Base-by-base conservation (phyloP, 2,888 invertebrate genomes). In the Catonia carolina region DNA sequence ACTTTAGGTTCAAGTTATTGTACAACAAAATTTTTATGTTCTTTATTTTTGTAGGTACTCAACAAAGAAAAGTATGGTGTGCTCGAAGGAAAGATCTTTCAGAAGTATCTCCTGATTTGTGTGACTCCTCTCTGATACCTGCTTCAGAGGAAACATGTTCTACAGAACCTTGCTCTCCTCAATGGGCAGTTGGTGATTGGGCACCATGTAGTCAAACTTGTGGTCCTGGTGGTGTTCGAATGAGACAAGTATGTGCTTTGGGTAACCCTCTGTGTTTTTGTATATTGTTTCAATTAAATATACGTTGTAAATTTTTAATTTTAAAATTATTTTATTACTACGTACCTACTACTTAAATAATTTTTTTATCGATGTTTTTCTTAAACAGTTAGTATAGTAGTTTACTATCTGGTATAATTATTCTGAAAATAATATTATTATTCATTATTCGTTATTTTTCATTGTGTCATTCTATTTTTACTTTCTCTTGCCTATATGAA, bases 121-220 rank as follows among this genome's bases (percentile, higher is more conserved):
- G 97, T 72, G 89, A 94, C 70, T 78, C 79, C 0, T 80, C 78
- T 31, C 75, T 82, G 49, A 85, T 84, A 72, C 96, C 95, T 0
- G 74, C 76, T 1, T 77, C 78, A 39, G 82, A 80, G 54, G 82
- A 86, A 68, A 75, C 78, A 4, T 96, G 95, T 70, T 86, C 83
- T 64, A 78, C 78, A 3, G 80, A 84, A 10, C 79, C 89, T 0
- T 94, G 96, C 71, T 81, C 85, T 2, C 82, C 93, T 0, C 78
- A 79, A 69, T 96, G 95, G 95, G 78, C 82, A 22, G 78, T 79
- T 48, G 82, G 84, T 2, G 76, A 78, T 0, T 96, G 96, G 95
- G 80, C 83, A 1, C 77, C 82, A 36, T 96, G 96, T 72, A 86
- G 86, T 39, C 83, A 83, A 62, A 81, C 83, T 2, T 96, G 95